Evolutionary conservation across 2,888 invertebrate species (phyloP), one percentile per base, ranked within the genome.

Genomic region (Philopedon plagiatum): DNA sequence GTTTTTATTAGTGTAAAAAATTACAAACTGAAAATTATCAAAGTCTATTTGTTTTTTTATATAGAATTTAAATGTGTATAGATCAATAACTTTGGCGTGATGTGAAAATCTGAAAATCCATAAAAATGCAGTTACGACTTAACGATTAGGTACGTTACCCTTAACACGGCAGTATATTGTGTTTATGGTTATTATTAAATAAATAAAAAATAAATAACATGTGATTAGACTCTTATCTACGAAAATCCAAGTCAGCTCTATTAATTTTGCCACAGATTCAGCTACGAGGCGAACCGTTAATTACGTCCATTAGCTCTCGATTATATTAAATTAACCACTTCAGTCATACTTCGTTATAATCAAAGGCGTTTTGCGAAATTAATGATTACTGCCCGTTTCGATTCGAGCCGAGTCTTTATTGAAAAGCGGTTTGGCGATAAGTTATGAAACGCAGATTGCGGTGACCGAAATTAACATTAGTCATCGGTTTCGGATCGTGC

Each of bases 311-410:
- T 49, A 46, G 46, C 62, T 62, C 37, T 26, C 41, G 41, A 64
- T 64, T 51, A 54, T 37, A 64, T 64, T 64, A 56, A 64, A 64
- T 64, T 56, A 64, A 64, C 39, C 56, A 26, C 56, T 56, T 39
- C 29, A 64, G 41, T 41, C 64, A 41, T 54, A 56, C 39, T 64
- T 54, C 37, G 49, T 51, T 64, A 54, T 56, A 39, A 64, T 41
- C 64, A 64, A 37, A 64, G 41, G 41, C 41, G 39, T 56, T 64
- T 51, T 29, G 64, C 18, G 3, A 37, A 37, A 23, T 56, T 56
- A 64, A 54, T 41, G 46, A 49, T 32, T 32, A 18, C 32, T 49
- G 62, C 18, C 46, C 32, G 26, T 51, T 51, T 54, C 7, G 51
- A 21, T 29, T 51, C 15, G 18, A 23, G 29, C 9, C 18, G 8